phyloP scores from a whole-genome alignment of 2,113 vertebrate species.

The Setophaga petechia region DNA sequence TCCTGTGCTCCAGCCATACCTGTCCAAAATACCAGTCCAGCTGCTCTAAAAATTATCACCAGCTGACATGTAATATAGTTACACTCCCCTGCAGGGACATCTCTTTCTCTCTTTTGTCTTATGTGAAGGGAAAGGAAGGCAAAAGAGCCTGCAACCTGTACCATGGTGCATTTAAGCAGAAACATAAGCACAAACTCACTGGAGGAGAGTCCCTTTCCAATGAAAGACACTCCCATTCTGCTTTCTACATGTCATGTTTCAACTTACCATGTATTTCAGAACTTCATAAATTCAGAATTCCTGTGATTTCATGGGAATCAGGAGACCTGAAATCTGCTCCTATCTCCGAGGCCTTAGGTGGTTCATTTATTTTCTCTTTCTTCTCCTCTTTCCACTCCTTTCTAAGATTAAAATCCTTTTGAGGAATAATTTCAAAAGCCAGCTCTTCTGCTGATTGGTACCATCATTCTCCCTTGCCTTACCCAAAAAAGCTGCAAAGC shows the following conservation, averaged over 20 bases:
- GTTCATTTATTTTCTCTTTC: neutral
- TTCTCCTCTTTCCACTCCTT: neutral
- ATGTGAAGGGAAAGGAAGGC: neutral
- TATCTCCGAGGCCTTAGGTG: neutral
- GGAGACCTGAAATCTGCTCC: neutral
- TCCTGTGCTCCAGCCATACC: neutral
- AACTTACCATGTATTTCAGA: neutral
- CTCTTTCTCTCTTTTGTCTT: neutral
- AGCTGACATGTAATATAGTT: neutral
- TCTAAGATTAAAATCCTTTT: neutral
- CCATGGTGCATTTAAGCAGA: neutral
- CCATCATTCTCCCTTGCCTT: neutral
- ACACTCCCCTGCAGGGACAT: neutral
- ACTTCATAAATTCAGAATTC: neutral
- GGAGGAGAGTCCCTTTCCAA: neutral
- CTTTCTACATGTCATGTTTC: neutral
- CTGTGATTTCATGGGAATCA: neutral
- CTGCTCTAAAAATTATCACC: neutral
- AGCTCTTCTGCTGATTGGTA: neutral
- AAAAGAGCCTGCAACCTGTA: neutral
- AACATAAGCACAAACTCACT: neutral
- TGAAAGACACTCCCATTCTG: neutral
- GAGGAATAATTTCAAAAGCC: neutral
- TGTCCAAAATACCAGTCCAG: neutral
- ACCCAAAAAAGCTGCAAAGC: neutral